These are phyloP conservation scores for Urocolius indicus DNA, from an alignment of 2,113 vertebrate species.

Conservation along the genomic window DNA sequence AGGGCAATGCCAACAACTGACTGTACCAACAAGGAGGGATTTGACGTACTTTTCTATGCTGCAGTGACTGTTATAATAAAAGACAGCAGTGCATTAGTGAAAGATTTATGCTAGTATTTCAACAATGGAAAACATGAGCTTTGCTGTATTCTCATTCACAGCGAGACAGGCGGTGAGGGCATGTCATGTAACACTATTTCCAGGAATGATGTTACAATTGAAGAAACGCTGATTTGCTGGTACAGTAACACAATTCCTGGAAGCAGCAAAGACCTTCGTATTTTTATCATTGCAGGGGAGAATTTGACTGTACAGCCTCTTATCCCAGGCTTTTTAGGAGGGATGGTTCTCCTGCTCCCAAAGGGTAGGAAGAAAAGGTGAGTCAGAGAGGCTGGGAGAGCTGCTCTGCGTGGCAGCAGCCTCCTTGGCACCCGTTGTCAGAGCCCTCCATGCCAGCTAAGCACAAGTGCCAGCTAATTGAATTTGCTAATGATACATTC, in stretches of 20 bases:
- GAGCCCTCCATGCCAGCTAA: constrained; percentile 72
- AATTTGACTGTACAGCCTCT: background rate
- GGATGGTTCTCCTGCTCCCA: background rate
- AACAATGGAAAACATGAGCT: constrained; percentile 74
- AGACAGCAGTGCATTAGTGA: constrained; percentile 78
- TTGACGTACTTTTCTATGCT: constrained; percentile 63
- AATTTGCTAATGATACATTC: constrained; percentile 78
- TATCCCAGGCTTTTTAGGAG: background rate
- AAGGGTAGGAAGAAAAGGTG: constrained; percentile 21
- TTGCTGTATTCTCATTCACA: constrained; percentile 71
- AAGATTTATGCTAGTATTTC: constrained; percentile 81
- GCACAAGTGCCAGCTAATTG: constrained; percentile 75
- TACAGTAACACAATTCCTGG: constrained; percentile 71
- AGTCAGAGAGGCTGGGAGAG: constrained; percentile 30
- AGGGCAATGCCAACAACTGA: constrained; percentile 63
- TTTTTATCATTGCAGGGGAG: background rate
- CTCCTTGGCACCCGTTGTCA: constrained; percentile 25
- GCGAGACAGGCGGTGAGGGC: constrained; percentile 67
- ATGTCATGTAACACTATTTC: constrained; percentile 74
- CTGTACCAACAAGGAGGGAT: constrained; percentile 62
- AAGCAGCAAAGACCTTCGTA: constrained; percentile 63
- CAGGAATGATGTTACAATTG: constrained; percentile 74
- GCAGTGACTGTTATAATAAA: constrained; percentile 62
- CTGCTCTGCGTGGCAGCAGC: background rate
- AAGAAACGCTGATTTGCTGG: constrained; percentile 75